Base-by-base conservation (phyloP, 2,797 vertebrate species). In the Macrochelys suwanniensis region DNA sequence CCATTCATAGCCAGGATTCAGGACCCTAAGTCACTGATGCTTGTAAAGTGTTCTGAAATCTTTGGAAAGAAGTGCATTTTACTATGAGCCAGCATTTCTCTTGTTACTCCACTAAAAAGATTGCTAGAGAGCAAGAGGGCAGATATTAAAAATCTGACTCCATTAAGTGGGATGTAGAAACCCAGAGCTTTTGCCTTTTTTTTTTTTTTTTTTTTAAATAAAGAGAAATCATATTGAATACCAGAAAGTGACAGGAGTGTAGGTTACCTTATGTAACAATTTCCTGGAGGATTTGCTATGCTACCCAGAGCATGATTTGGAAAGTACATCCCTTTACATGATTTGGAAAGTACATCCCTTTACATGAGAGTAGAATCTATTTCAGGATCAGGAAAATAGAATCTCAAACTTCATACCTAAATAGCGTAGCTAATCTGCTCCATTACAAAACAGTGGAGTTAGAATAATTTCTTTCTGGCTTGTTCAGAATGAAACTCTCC, bases 401-500 rank as follows among this genome's bases (percentile, higher is more conserved):
- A 28, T 51, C 79, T 33, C 53, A 1, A 57, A 45, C 13, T 53
- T 77, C 85, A 87, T 49, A 21, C 49, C 47, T 11, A 42, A 82
- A 56, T 5, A 33, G 33, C 59, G 77, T 12, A 85, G 82, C 71
- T 85, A 37, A 17, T 6, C 80, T 84, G 54, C 21, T 78, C 45
- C 86, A 92, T 68, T 79, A 54, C 76, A 82, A 82, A 83, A 89
- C 6, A 81, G n/a, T n/a, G 8, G 17, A 68, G 82, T 50, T 76
- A 65, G 74, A 51, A 33, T 87, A 68, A 82, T 89, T 92, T 80
- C 88, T 93, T 81, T 71, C 19, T 26, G 87, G 83, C 68, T 87
- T 94, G 54, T 59, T 57, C 81, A 86, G 86, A 88, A 71, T 45
- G 80, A 76, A 49, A 77, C 26, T 77, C 15, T 77, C 15, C 45